phyloP scores from a whole-genome alignment of 2,888 invertebrate genomes.

The Caenorhabditis auriculariae region DNA sequence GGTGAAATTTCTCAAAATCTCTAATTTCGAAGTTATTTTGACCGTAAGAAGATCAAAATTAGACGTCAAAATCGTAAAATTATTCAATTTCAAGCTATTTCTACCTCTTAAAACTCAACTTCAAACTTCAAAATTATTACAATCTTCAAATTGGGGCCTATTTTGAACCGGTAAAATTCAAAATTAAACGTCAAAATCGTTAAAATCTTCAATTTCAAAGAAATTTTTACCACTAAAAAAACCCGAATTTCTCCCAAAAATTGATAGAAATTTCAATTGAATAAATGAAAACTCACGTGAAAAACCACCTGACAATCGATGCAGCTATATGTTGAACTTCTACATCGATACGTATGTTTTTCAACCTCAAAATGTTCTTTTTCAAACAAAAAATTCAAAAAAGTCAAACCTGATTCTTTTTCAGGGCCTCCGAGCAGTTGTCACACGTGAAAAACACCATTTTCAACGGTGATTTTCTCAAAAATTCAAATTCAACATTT shows the following conservation, averaged over 20 bases:
- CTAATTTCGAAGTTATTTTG: neutral
- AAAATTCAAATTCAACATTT: conserved; percentile 6
- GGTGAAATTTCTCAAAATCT: neutral
- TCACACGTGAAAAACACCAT: conserved; percentile 96
- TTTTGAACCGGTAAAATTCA: no score
- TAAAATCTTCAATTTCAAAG: neutral
- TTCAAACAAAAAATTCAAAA: neutral
- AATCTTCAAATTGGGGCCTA: no score
- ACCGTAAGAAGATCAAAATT: neutral
- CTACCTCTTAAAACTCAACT: no score
- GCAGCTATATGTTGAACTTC: conserved; percentile 78
- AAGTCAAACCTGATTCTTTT: conserved; percentile 74
- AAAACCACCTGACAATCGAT: conserved; percentile 91
- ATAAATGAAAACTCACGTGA: conserved; percentile 64
- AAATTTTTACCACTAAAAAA: neutral
- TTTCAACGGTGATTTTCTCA: conserved; percentile 5
- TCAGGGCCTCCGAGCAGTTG: conserved; percentile 84
- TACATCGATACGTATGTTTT: conserved; percentile 68
- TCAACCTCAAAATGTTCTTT: conserved; percentile 37
- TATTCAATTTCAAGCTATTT: neutral
- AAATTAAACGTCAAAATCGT: no score
- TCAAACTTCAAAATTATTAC: no score
- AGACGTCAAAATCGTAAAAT: neutral
- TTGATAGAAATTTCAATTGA: neutral
- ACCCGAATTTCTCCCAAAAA: neutral